Conservation (phyloP, 2,113 vertebrate species). For the Brachyistius frenatus region DNA sequence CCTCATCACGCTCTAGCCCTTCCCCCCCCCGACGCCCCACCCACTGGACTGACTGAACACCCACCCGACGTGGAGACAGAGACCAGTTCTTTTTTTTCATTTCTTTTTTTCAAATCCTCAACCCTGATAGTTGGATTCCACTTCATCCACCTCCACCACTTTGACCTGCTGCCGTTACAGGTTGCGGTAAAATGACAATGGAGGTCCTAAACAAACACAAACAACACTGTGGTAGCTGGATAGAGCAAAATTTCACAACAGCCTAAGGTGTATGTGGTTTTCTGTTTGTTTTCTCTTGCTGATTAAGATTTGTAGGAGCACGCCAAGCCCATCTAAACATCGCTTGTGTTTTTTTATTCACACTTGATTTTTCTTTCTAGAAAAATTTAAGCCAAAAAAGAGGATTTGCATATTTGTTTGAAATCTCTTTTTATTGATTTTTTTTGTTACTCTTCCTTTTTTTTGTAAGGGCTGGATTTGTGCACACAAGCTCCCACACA, state of each 20-base stretch:
- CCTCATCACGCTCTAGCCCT: constrained; percentile 94
- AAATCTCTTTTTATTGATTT: neutral
- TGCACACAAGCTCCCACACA: neutral
- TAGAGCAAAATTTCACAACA: neutral
- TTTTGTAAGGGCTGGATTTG: neutral
- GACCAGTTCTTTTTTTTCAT: constrained; percentile 40
- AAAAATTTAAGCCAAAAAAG: constrained; percentile 32
- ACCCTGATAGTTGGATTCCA: constrained; percentile 17
- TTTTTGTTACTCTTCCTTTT: neutral
- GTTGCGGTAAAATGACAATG: constrained; percentile 1
- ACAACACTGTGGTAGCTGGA: constrained; percentile 19
- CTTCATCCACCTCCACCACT: constrained; percentile 9
- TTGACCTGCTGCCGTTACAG: constrained; percentile 31
- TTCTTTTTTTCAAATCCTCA: constrained; percentile 38
- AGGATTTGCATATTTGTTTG: constrained; percentile 29
- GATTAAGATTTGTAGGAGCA: neutral
- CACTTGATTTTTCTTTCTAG: neutral
- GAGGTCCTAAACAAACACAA: constrained; percentile 15
- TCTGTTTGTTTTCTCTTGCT: neutral
- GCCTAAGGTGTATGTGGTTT: constrained; percentile 8
- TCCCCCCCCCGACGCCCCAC: constrained; percentile 17
- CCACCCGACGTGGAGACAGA: constrained; percentile 12
- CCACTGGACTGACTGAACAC: constrained; percentile 30
- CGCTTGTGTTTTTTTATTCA: constrained; percentile 5
- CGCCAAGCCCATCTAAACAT: neutral